These are phyloP conservation scores for Anolis carolinensis DNA, from an alignment of 2,113 vertebrate species.

Conservation along the genomic window DNA sequence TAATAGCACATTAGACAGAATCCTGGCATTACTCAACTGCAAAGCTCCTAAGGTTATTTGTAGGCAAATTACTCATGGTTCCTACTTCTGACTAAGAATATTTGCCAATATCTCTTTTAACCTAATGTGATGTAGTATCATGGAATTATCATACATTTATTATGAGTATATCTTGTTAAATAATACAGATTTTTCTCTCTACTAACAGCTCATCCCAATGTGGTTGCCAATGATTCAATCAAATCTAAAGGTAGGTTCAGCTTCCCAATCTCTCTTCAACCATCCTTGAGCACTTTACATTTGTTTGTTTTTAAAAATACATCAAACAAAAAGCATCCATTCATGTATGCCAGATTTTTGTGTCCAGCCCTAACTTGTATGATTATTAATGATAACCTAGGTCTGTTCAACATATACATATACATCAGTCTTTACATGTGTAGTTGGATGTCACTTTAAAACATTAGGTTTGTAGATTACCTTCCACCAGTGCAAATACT, in stretches of 20 bases:
- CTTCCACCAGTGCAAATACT: too few relatives aligned
- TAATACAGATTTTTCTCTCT: conserved; percentile 54
- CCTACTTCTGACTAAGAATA: background rate
- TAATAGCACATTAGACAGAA: background rate
- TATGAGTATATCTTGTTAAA: conserved; percentile 1
- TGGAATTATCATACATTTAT: background rate
- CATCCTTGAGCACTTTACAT: background rate
- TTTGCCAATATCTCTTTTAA: background rate
- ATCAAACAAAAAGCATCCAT: too few relatives aligned
- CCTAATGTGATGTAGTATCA: background rate
- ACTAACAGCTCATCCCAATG: conserved; percentile 94
- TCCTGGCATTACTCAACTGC: too few relatives aligned
- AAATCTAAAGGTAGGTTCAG: conserved; percentile 89
- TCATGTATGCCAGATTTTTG: too few relatives aligned
- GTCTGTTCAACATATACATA: too few relatives aligned
- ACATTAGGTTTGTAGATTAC: too few relatives aligned
- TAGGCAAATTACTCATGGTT: background rate
- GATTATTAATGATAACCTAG: too few relatives aligned
- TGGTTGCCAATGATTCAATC: conserved; percentile 99
- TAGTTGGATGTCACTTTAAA: too few relatives aligned
- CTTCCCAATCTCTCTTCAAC: background rate
- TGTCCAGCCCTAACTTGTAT: too few relatives aligned
- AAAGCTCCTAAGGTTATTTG: background rate
- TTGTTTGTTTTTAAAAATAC: background rate
- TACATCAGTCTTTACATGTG: too few relatives aligned